A percentile compares a stretch with the other conserved stretches of the same genome.
Conservation (phyloP, 2,797 vertebrate genomes). For the Spizella passerina region DNA sequence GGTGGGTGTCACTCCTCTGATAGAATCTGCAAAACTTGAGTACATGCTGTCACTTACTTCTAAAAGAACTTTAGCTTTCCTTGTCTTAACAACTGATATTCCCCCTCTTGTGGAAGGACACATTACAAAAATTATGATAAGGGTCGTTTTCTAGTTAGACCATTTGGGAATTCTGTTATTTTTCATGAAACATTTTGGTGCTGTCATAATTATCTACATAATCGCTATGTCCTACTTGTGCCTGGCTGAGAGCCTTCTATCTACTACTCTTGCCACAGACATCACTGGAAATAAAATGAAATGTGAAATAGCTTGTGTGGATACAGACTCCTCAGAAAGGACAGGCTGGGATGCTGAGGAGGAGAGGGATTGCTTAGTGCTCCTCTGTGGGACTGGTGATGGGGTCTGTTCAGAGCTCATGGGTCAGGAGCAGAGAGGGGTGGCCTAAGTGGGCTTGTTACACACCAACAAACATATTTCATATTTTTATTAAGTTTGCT, state of each 20-base stretch:
- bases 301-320: not conserved
- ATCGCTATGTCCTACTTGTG: not conserved
- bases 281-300: not conserved
- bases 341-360: not conserved
- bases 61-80: not conserved
- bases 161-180: not conserved
- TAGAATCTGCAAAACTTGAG: not conserved
- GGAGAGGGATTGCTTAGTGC: not conserved
- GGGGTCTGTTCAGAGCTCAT: not conserved
- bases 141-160: not conserved
- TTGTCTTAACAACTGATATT: not conserved
- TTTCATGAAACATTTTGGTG: not conserved
- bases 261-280: not conserved
- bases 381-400: fast-evolving
- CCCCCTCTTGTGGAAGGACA: not conserved
- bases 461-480: not conserved
- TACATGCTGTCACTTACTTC: not conserved
- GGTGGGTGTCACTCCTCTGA: not conserved
- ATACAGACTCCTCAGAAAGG: not conserved
- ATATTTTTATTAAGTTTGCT: not conserved
- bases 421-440: not conserved
- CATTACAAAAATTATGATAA: not conserved
- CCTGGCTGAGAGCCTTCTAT: not conserved
- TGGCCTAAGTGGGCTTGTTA: not conserved
- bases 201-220: not conserved